These are phyloP conservation scores for Sepioteuthis lessoniana DNA, from an alignment of 2,888 invertebrate species.

Conservation along the genomic window DNA sequence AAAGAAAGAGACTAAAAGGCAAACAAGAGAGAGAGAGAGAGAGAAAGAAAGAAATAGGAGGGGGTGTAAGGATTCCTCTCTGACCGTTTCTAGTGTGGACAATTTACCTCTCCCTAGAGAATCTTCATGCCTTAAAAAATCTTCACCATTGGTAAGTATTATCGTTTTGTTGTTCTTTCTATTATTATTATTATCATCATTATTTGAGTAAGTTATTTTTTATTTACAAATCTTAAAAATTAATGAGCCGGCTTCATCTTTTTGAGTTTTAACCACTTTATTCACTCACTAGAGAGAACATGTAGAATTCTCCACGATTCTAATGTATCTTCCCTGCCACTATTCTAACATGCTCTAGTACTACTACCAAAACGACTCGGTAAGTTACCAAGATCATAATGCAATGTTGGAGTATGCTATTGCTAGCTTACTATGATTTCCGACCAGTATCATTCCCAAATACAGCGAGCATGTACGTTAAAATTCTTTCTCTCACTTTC, in stretches of 20 bases:
- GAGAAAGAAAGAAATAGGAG: neutral
- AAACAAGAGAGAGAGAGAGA: neutral
- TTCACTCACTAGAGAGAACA: no score
- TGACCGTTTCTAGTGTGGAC: neutral
- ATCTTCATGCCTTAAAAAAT: slow-evolving; percentile 1
- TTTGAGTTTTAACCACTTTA: no score
- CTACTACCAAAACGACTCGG: no score
- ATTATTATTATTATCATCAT: neutral
- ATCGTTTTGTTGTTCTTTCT: neutral
- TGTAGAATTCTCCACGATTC: no score
- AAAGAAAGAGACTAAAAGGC: neutral
- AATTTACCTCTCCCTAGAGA: neutral
- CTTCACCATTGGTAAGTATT: neutral
- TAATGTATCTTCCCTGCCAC: no score
- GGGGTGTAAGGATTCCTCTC: slow-evolving; percentile 1
- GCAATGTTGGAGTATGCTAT: no score
- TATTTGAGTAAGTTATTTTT: neutral
- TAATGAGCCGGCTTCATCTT: neutral
- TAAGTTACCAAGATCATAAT: no score
- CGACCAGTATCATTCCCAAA: no score
- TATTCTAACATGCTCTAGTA: no score
- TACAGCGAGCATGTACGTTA: no score
- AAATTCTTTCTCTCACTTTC: no score
- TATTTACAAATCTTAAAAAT: neutral
- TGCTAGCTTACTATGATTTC: no score